Base-by-base conservation (phyloP, 2,888 invertebrate species). In the Argyra leucocephala region DNA sequence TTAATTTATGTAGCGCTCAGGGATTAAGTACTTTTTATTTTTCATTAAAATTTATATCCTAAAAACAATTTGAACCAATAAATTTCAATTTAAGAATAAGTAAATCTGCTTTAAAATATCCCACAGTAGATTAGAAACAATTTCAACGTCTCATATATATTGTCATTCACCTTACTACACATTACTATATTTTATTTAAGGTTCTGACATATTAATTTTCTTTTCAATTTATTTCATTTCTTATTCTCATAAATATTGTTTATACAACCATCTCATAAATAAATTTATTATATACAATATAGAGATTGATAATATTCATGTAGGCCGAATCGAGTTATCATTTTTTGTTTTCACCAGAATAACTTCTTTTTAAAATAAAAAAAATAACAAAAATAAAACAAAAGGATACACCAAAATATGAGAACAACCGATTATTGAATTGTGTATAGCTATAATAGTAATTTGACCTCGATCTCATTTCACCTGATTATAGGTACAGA, bases 151-250 rank as follows among this genome's bases (percentile, higher is more conserved):
- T n/a, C n/a, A n/a, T n/a, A n/a, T n/a, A n/a, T n/a, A n/a, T n/a
- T n/a, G n/a, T n/a, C n/a, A n/a, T n/a, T n/a, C n/a, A n/a, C n/a
- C n/a, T n/a, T n/a, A n/a, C n/a, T n/a, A n/a, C n/a, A n/a, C 31
- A 7, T 31, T 6, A 6, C 7, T 48, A n/a, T 48, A 48, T 48
- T 48, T 48, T 48, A 9, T 48, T 48, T 48, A 48, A 48, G 48
- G 48, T 48, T 48, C n/a, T 48, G 48, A 48, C 48, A 48, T 48
- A 48, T 48, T 48, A 48, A 48, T 48, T 48, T 48, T 48, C 48
- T 48, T 18, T 48, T 48, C 48, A 48, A 12, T 48, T 48, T 48
- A 48, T 48, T 48, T 48, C 15, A n/a, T 48, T 48, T 48, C 18
- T 48, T 48, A 48, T 31, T 18, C 48, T 48, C 48, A 48, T 48